Percentiles rank a stretch among this genome's conserved stretches.
Evolutionary conservation across 2,888 invertebrate genomes (phyloP).

Genomic region (Ornithoptera alexandrae): DNA sequence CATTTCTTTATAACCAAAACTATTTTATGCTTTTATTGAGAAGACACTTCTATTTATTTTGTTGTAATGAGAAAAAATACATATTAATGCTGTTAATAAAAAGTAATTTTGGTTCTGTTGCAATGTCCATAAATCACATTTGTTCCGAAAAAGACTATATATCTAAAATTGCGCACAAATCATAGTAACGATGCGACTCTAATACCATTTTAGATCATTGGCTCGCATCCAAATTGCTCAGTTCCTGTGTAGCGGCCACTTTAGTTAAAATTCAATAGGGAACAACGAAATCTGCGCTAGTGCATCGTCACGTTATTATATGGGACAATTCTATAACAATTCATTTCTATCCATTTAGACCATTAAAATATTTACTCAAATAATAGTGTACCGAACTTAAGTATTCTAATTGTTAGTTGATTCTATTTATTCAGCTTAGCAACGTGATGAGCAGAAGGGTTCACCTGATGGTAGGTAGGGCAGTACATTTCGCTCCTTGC

Average conservation of each 20-base stretch:
- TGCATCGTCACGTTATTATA: constrained; percentile 27
- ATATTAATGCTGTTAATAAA: background rate
- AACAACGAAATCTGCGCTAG: constrained; percentile 37
- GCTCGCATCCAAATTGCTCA: constrained; percentile 34
- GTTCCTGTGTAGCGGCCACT: constrained; percentile 32
- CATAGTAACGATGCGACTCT: constrained; percentile 26
- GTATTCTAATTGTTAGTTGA: background rate
- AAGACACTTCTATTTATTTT: too few relatives aligned
- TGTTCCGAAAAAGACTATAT: constrained; percentile 19
- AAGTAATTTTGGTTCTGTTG: constrained; percentile 4
- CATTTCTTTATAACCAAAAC: too few relatives aligned
- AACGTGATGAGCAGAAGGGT: too few relatives aligned
- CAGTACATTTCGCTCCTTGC: too few relatives aligned
- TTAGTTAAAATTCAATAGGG: constrained; percentile 50
- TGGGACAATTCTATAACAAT: constrained; percentile 31
- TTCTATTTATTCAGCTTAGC: background rate
- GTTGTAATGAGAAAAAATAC: too few relatives aligned
- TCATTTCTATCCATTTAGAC: constrained; percentile 2
- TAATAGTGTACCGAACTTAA: too few relatives aligned
- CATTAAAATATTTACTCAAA: too few relatives aligned
- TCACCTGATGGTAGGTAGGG: too few relatives aligned
- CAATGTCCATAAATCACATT: constrained; percentile 8
- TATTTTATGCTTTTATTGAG: too few relatives aligned
- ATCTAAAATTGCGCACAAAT: constrained; percentile 22
- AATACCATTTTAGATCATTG: constrained; percentile 28